Percentiles rank a stretch among this genome's conserved stretches.
Evolutionary conservation across 2,113 vertebrate species (phyloP).

Genomic region (Cottus gobio): DNA sequence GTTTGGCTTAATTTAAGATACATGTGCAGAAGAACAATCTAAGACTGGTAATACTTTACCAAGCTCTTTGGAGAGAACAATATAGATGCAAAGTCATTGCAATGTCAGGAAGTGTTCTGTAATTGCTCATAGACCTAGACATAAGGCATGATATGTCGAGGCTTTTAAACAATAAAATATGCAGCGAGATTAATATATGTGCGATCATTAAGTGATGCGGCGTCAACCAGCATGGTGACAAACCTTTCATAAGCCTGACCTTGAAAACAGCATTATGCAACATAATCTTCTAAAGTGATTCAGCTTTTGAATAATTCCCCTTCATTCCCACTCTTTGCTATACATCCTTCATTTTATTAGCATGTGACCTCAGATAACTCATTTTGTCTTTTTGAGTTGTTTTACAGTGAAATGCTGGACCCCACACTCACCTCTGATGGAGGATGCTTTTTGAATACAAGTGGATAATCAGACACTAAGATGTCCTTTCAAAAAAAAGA

Average conservation of each 20-base stretch:
- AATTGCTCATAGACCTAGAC: slow-evolving; percentile 4
- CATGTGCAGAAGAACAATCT: not conserved
- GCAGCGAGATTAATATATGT: not conserved
- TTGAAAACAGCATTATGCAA: slow-evolving; percentile 53
- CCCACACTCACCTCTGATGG: slow-evolving; percentile 19
- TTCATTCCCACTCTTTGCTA: slow-evolving; percentile 42
- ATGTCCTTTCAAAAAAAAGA: slow-evolving; percentile 29
- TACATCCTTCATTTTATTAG: slow-evolving; percentile 46
- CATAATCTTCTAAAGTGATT: slow-evolving; percentile 57
- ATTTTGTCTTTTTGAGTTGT: slow-evolving; percentile 31
- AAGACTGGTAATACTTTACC: not conserved
- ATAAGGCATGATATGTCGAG: not conserved
- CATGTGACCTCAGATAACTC: slow-evolving; percentile 40
- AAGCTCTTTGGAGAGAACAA: not conserved
- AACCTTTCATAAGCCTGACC: slow-evolving; percentile 32
- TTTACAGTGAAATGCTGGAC: slow-evolving; percentile 36
- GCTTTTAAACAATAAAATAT: slow-evolving; percentile 4
- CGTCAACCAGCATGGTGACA: slow-evolving; percentile 15
- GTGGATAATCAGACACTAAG: slow-evolving; percentile 41
- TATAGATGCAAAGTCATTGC: not conserved
- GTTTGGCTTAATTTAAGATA: not conserved
- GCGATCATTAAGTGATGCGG: slow-evolving; percentile 18
- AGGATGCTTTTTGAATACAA: slow-evolving; percentile 43
- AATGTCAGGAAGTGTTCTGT: slow-evolving; percentile 4
- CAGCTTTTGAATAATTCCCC: slow-evolving; percentile 53